A percentile compares a stretch with the other conserved stretches of the same genome.
phyloP scores from a whole-genome alignment of 1,140 invertebrate genomes.

The Drosophila busckii region DNA sequence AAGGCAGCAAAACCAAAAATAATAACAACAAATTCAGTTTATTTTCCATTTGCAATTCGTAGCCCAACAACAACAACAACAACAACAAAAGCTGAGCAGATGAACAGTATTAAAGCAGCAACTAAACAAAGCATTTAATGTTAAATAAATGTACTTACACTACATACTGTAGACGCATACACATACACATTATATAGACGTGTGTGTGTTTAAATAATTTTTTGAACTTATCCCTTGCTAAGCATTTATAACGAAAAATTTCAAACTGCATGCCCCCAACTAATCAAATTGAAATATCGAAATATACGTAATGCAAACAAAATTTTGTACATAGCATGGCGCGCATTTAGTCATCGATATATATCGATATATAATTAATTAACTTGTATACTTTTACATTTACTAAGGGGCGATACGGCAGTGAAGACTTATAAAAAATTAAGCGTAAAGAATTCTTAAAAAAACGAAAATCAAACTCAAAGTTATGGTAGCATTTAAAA shows the following conservation, averaged over 20 bases:
- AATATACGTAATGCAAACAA: constrained; percentile 10
- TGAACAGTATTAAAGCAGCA: constrained; percentile 58
- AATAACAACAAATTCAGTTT: too few species aligned
- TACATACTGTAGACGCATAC: constrained; percentile 2
- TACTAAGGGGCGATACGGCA: constrained; percentile 36
- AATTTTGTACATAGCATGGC: constrained; percentile 61
- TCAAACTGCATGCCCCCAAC: not conserved
- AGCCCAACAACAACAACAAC: constrained; percentile 15
- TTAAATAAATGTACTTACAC: constrained; percentile 1
- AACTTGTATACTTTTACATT: constrained; percentile 18
- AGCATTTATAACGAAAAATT: not conserved
- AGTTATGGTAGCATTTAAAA: constrained; percentile 67
- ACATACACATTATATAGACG: too few species aligned
- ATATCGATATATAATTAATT: constrained; percentile 2
- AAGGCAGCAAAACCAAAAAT: too few species aligned
- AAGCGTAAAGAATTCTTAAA: constrained; percentile 27
- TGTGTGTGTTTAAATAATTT: too few species aligned
- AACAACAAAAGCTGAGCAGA: too few species aligned
- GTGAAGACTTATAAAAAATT: constrained; percentile 64
- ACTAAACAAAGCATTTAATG: constrained; percentile 44
- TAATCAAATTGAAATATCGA: constrained; percentile 1
- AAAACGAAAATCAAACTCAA: constrained; percentile 54
- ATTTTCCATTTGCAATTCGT: too few species aligned
- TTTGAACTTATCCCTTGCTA: constrained; percentile 1
- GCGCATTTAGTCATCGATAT: constrained; percentile 31